These are phyloP conservation scores for Bombylius major DNA, from an alignment of 2,888 invertebrate species.

Conservation along the genomic window DNA sequence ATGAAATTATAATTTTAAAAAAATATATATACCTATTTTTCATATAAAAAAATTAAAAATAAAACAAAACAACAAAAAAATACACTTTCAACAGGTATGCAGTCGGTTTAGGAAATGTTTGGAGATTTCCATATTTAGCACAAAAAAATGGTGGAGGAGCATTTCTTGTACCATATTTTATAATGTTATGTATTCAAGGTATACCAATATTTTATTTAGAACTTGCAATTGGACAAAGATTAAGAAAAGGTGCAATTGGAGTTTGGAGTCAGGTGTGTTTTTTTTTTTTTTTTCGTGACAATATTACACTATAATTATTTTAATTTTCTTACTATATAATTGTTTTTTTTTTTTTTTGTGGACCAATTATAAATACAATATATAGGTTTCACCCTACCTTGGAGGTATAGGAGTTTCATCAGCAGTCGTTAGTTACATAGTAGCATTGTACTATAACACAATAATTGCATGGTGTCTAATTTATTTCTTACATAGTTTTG, in stretches of 20 bases:
- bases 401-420: constrained; percentile 88
- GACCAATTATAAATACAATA: not conserved
- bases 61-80: too few species aligned
- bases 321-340: not conserved
- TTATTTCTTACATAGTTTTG: constrained; percentile 88
- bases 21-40: not conserved
- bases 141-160: constrained; percentile 94
- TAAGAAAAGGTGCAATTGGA: constrained; percentile 87
- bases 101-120: constrained; percentile 87
- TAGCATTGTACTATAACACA: constrained; percentile 93
- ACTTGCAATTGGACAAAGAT: constrained; percentile 83
- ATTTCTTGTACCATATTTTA: constrained; percentile 92
- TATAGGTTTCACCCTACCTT: constrained; percentile 63
- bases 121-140: constrained; percentile 90
- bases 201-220: constrained; percentile 95
- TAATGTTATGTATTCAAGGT: constrained; percentile 88
- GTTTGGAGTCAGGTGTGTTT: constrained; percentile 70
- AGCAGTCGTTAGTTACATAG: constrained; percentile 91
- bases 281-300: not conserved
- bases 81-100: constrained; percentile 47
- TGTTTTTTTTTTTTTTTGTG: too few species aligned
- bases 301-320: not conserved
- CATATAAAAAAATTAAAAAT: not conserved
- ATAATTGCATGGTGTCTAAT: constrained; percentile 97
- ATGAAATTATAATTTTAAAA: constrained; percentile 5